Evolutionary conservation across 2,113 vertebrate species (phyloP), one percentile per base, ranked within the genome.

Genomic region (Sisor rabdophorus): DNA sequence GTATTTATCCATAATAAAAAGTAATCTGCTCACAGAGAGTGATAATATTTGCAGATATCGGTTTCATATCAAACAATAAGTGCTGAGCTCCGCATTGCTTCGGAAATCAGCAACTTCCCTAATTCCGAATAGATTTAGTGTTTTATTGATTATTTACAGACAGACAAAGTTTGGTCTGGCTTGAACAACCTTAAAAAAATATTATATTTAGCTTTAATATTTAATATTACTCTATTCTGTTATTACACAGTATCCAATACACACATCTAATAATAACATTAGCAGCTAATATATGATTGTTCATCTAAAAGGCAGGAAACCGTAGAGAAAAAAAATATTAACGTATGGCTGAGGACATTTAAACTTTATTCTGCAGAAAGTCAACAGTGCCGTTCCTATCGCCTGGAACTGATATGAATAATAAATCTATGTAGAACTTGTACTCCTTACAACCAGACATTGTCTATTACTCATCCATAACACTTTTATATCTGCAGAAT

Each of bases 381-480:
- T 78, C 59, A 78, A 56, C 60, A 48, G 12, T 22, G 69, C 64
- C 55, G 59, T 78, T 71, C 28, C 26, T 17, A 10, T 56, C 4
- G 17, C 36, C 52, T 19, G 59, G 26, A 26, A 28, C 76, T 44
- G 61, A 74, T 81, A 85, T 87, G 60, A 86, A 88, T 87, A 85
- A 89, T 83, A 81, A 67, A 85, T 83, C 78, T 79, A 59, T 81
- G 80, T 79, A 85, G 82, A 85, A 86, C 74, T 52, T 80, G 78
- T 75, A 78, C 82, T 59, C 50, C 81, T 80, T 78, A 87, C 84
- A 85, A 82, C 63, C 78, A 40, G 67, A 80, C 73, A 54, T 10
- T 55, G 78, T 83, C 79, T 84, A 83, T 90, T 85, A 89, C 87
- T 88, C 44, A 89, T 87, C 77, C 73, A 75, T 77, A 84, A 79